A percentile compares a stretch with the other conserved stretches of the same genome.
Conservation (phyloP, 2,797 vertebrate genomes). For the Eulemur mongoz region DNA sequence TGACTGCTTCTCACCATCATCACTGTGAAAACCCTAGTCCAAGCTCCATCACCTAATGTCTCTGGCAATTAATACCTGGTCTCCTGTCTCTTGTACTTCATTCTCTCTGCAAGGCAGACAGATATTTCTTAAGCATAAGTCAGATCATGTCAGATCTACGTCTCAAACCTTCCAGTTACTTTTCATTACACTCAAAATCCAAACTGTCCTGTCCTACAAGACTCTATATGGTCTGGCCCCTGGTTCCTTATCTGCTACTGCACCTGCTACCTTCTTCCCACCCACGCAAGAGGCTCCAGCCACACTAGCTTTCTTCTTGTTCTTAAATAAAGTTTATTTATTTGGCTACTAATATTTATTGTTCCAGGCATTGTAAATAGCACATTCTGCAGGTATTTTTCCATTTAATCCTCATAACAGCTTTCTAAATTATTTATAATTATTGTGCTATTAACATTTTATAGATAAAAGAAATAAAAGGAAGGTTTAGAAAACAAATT, state of each 20-base stretch:
- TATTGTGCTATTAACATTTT: not conserved
- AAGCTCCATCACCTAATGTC: not conserved
- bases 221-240: accelerated
- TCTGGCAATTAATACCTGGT: accelerated
- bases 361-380: not conserved
- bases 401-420: not conserved
- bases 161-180: not conserved
- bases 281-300: not conserved
- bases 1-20: not conserved
- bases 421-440: not conserved
- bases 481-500: not conserved
- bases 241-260: no score
- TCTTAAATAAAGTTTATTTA: not conserved
- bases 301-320: not conserved
- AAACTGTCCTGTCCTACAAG: not conserved
- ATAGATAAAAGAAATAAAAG: not conserved
- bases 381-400: not conserved
- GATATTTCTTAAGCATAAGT: not conserved
- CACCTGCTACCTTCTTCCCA: accelerated
- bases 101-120: not conserved
- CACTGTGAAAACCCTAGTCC: not conserved
- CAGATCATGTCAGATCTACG: not conserved
- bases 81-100: not conserved
- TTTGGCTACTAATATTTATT: not conserved
- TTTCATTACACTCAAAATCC: not conserved